Percentiles rank a stretch among this genome's conserved stretches.
Conservation (phyloP, 1,140 invertebrate species). For the Pogonomyrmex californicus region DNA sequence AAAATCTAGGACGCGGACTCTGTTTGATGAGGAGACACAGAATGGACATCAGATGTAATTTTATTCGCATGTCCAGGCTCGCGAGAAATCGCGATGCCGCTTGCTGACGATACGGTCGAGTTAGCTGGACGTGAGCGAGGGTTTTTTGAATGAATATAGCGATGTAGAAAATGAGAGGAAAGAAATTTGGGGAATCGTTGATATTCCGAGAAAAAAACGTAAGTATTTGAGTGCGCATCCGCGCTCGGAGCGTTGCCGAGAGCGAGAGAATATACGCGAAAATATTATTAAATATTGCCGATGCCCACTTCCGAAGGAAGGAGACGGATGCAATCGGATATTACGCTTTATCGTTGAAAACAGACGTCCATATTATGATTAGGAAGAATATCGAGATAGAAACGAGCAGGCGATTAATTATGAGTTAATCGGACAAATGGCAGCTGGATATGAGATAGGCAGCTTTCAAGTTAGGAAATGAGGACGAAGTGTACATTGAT, state of each 20-base stretch:
- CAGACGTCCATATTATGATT: conserved; percentile 56
- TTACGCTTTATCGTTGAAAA: conserved; percentile 46
- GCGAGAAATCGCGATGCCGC: not conserved
- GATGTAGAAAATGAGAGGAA: not conserved
- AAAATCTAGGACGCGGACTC: not conserved
- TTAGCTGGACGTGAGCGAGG: not conserved
- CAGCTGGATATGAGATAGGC: conserved; percentile 29
- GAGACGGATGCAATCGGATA: not conserved
- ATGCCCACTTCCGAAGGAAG: conserved; percentile 7
- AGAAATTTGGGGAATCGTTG: not conserved
- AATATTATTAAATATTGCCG: conserved; percentile 28
- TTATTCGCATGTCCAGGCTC: not conserved
- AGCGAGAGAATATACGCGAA: conserved; percentile 4
- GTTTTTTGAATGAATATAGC: not conserved
- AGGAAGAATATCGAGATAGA: conserved; percentile 14
- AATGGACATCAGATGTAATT: not conserved
- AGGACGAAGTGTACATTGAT: conserved; percentile 5
- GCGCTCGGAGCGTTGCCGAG: not conserved
- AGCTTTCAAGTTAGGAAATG: not conserved
- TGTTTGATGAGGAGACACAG: not conserved
- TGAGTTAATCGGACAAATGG: conserved; percentile 15
- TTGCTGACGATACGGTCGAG: not conserved
- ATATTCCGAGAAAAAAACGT: not conserved
- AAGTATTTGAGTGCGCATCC: not conserved
- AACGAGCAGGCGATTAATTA: not conserved